Evolutionary conservation across 2,888 invertebrate genomes (phyloP), one percentile per base, ranked within the genome.

Genomic region (Lissonota sp.): DNA sequence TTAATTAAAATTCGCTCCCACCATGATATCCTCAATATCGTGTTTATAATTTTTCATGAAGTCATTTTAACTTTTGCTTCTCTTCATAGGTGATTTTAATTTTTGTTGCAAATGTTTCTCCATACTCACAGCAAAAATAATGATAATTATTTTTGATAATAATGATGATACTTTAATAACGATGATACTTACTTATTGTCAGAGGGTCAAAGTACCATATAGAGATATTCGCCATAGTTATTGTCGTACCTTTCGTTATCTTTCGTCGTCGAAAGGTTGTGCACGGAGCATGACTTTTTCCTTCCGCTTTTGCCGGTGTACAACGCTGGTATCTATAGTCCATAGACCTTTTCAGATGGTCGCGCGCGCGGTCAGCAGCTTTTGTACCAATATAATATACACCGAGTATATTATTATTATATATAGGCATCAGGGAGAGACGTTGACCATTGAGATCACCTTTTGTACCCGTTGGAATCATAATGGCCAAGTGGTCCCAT

Each of bases 401-500:
- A 39, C 14, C 46, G 14, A 63, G 44, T n/a, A 67, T 10, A 44
- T 8, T 55, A 46, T 39, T 67, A 67, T 67, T 57, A 44, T 69
- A 69, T 57, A 46, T 44, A 57, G 12, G 26, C 14, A n/a, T n/a
- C n/a, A 69, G 39, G n/a, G 69, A 57, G 53, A 57, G 53, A 42
- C 46, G 63, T 49, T 69, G 69, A 69, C 63, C 69, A 69, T 51
- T 55, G 55, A 39, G 62, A 72, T 72, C 60, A 60, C 72, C 78
- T 66, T 60, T 72, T 67, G 53, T 55, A 67, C 60, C 78, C 62
- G 46, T 72, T 57, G 67, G 72, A 78, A 72, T 78, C 72, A 72
- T 67, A 78, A 78, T 78, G 62, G 66, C 37, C 26, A 26, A 26
- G 26, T 26, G 26, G 26, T 26, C 78, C 66, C 49, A 46, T 78